Percentiles rank a stretch among this genome's conserved stretches.
Conservation (phyloP, 2,797 vertebrate genomes). For the Phrynocephalus guinanensis region DNA sequence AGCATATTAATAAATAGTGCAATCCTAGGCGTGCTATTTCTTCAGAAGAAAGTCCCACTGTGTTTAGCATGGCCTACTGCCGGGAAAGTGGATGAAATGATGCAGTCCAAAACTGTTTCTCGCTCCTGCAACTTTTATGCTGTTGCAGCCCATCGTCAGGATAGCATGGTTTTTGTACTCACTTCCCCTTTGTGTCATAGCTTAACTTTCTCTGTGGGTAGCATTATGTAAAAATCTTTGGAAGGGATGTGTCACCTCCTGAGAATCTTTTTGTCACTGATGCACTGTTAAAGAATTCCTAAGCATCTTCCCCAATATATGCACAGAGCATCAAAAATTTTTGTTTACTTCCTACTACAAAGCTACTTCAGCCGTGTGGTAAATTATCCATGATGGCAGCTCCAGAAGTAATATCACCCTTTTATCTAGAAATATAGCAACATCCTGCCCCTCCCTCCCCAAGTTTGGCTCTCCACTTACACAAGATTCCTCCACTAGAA, state of each 20-base stretch:
- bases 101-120: not conserved
- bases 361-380: not conserved
- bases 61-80: not conserved
- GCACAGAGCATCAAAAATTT: not conserved
- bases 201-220: not conserved
- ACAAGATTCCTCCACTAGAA: not conserved
- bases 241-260: not conserved
- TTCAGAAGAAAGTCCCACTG: not conserved
- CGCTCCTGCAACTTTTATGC: not conserved
- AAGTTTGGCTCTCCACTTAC: not conserved
- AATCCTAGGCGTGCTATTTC: not conserved
- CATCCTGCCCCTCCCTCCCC: not conserved
- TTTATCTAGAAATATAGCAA: not conserved
- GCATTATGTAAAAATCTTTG: not conserved
- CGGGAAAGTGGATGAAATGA: not conserved
- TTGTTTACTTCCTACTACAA: not conserved
- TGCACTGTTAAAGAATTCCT: not conserved
- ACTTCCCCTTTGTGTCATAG: not conserved
- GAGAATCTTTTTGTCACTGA: not conserved
- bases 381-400: not conserved
- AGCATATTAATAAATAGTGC: slow-evolving; percentile 7
- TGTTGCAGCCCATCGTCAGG: not conserved
- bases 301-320: not conserved
- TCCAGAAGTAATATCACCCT: not conserved
- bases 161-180: not conserved